Evolutionary conservation across 2,113 vertebrate species (phyloP).

Genomic region (Aleadryas rufinucha): DNA sequence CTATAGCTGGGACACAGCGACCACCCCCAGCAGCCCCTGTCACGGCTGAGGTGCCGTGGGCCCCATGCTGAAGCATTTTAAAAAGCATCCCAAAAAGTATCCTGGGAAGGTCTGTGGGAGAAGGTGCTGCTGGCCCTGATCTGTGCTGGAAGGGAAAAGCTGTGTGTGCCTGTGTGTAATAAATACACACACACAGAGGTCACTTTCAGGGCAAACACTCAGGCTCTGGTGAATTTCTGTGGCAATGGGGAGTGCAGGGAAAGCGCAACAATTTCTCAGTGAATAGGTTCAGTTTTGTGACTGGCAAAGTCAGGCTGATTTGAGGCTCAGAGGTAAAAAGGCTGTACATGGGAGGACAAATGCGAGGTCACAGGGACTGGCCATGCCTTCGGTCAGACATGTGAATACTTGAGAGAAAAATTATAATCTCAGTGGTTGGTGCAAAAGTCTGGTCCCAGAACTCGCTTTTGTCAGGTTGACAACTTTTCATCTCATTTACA

Average conservation of each 20-base stretch:
- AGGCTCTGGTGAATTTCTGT: not conserved
- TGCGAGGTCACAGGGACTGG: not conserved
- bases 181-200: accelerated
- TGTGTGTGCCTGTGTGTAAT: not conserved
- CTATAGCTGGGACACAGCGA: accelerated
- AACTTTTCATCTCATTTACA: not conserved
- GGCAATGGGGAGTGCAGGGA: not conserved
- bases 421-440: accelerated
- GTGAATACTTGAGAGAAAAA: not conserved
- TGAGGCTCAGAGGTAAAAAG: not conserved
- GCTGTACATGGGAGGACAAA: no score
- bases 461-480: not conserved
- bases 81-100: not conserved
- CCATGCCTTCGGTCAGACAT: not conserved
- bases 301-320: not conserved
- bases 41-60: not conserved
- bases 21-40: accelerated
- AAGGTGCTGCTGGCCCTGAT: not conserved
- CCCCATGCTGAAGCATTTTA: accelerated
- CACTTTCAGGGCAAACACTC: not conserved
- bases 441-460: not conserved
- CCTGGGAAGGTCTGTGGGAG: not conserved
- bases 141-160: not conserved
- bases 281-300: accelerated
- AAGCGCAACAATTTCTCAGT: not conserved